phyloP scores from a whole-genome alignment of 2,888 invertebrate species.

The Subacronicta megacephala region DNA sequence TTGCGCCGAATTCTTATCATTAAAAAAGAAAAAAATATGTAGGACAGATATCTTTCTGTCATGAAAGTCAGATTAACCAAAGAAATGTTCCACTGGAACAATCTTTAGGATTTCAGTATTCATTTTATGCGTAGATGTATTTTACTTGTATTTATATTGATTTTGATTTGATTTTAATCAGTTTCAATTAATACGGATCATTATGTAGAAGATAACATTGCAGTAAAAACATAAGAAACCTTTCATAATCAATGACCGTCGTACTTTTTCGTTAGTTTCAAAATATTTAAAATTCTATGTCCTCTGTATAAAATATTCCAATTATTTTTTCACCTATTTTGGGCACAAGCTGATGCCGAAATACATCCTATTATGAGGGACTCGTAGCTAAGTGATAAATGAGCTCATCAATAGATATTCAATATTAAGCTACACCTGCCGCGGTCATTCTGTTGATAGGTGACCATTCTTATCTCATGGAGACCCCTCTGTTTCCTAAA shows the following conservation, averaged over 20 bases:
- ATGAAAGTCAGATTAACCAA: conserved; percentile 50
- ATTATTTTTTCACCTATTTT: neutral
- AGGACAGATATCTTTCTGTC: conserved; percentile 14
- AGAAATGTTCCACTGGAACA: conserved; percentile 31
- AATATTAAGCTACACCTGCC: too few relatives aligned
- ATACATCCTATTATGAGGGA: too few relatives aligned
- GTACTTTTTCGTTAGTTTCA: neutral
- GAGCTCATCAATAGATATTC: too few relatives aligned
- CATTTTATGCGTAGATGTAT: conserved; percentile 49
- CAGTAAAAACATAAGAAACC: conserved; percentile 1
- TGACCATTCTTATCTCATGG: too few relatives aligned
- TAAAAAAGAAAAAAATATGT: conserved; percentile 17
- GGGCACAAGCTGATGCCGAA: too few relatives aligned
- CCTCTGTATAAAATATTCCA: too few relatives aligned
- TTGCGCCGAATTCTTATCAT: conserved; percentile 16
- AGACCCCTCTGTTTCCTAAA: too few relatives aligned
- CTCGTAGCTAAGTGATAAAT: too few relatives aligned
- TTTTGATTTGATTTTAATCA: conserved; percentile 42
- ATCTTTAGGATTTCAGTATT: conserved; percentile 38
- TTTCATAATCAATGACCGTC: neutral
- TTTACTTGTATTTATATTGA: conserved; percentile 38
- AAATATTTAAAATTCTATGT: too few relatives aligned
- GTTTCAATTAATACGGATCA: conserved; percentile 27
- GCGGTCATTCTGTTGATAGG: too few relatives aligned
- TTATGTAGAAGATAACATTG: conserved; percentile 18